phyloP scores from a whole-genome alignment of 2,888 invertebrate genomes.

The Syritta pipiens region DNA sequence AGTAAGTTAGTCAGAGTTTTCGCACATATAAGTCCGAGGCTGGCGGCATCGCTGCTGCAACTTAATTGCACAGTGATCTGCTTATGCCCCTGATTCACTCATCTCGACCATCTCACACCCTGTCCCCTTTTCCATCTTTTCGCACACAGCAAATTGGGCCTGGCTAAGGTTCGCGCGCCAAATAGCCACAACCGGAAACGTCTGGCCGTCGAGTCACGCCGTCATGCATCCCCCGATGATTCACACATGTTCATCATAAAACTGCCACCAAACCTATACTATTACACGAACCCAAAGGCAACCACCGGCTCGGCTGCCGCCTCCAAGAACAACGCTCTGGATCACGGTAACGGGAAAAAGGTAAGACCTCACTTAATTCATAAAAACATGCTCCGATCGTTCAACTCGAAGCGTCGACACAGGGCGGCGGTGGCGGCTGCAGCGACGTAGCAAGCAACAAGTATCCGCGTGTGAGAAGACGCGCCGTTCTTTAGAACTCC shows the following conservation, averaged over 20 bases:
- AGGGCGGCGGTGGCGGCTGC: conserved; percentile 12
- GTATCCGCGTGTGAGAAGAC: background rate
- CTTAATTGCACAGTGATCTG: conserved; percentile 79
- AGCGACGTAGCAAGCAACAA: background rate
- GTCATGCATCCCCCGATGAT: conserved; percentile 86
- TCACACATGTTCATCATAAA: conserved; percentile 93
- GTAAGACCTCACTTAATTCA: conserved; percentile 72
- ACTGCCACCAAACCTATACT: conserved; percentile 90
- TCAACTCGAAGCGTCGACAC: conserved; percentile 19
- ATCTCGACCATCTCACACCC: conserved; percentile 78
- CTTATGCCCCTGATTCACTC: too few relatives aligned
- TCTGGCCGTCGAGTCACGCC: conserved; percentile 87
- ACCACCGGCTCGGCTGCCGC: conserved; percentile 79
- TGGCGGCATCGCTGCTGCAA: conserved; percentile 42
- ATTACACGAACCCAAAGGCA: conserved; percentile 86
- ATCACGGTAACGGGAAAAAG: conserved; percentile 78
- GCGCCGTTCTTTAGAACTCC: conserved; percentile 24
- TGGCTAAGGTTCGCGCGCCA: conserved; percentile 86
- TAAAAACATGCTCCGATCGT: conserved; percentile 61
- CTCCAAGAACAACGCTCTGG: conserved; percentile 73
- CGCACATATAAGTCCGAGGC: conserved; percentile 26
- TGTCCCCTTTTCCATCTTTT: conserved; percentile 72
- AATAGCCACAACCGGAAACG: conserved; percentile 90
- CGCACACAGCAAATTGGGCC: conserved; percentile 84
- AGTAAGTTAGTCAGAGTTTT: conserved; percentile 72